Base-by-base conservation (phyloP, 64 coral and sea anemone genomes). In the Stichodactyla mertensii region DNA sequence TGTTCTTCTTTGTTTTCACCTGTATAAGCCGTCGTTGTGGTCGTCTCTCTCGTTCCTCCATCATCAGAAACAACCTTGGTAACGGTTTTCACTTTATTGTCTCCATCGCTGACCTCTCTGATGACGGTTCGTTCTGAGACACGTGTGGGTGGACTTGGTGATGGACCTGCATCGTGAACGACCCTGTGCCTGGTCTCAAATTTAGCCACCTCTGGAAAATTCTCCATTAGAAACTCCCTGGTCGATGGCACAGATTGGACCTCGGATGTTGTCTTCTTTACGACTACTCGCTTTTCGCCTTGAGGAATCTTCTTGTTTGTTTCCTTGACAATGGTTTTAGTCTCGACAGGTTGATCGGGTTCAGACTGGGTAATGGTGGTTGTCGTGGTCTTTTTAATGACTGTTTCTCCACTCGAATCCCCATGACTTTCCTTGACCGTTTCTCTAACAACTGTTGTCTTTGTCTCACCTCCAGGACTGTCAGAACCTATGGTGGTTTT, bases 301-400 rank as follows among this genome's bases (percentile, higher is more conserved):
- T 55, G 51, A 20, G 78, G 78, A 16, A 52, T 53, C 78, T 52
- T 18, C 20, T 20, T 81, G 0, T 1, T 81, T 18, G 78, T 81
- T 55, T 81, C 78, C 52, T 81, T 81, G 78, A 81, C 78, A 81
- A 81, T 51, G 2, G 78, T 55, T 53, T 81, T 81, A 23, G 52
- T 53, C 16, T 81, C 52, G 16, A 81, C 24, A 11, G 78, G 51
- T 16, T 53, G 36, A 55, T 81, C 53, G 52, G 78, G 78, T 51
- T 81, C 52, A 20, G 78, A 81, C 51, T 81, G 13, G 15, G 52
- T 81, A 54, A 81, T 81, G 0, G 78, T 81, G 6, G 78, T 81
- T 16, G 78, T 79, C 9, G 77, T 81, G 16, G 78, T 81, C 51
- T 54, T 18, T 81, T 81, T 52, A 81, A 54, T 16, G 26, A 81